Conservation (phyloP, 2,888 invertebrate species). For the Eupithecia tripunctaria region DNA sequence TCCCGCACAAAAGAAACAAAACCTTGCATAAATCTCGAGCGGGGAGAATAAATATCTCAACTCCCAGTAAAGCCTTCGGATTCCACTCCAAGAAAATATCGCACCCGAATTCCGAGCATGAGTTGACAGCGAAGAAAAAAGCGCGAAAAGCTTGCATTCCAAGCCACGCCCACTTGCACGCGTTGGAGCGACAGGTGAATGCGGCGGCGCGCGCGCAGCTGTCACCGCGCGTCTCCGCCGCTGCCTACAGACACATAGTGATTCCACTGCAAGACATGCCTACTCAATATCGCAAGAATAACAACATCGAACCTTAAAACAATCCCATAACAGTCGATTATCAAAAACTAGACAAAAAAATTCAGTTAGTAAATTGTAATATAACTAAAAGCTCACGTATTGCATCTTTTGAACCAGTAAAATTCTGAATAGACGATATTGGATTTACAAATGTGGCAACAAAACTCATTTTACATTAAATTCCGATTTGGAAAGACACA, state of each 20-base stretch:
- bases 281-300: conserved; percentile 4
- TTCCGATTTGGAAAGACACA: conserved; percentile 2
- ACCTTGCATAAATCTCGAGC: conserved; percentile 68
- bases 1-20: conserved; percentile 58
- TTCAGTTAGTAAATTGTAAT: not conserved
- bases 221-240: conserved; percentile 15
- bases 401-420: not conserved
- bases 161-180: conserved; percentile 77
- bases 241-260: not conserved
- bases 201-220: conserved; percentile 59
- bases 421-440: not conserved
- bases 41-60: conserved; percentile 75
- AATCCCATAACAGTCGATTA: not conserved
- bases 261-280: conserved; percentile 1
- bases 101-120: conserved; percentile 79
- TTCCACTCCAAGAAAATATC: conserved; percentile 81
- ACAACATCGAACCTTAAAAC: conserved; percentile 10
- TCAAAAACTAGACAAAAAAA: not conserved
- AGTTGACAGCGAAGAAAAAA: conserved; percentile 67
- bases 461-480: conserved; percentile 18
- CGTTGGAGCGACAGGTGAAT: conserved; percentile 78
- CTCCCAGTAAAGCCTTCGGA: conserved; percentile 76
- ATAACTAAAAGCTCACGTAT: not conserved
- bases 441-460: not conserved
- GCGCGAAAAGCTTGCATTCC: conserved; percentile 73